These are phyloP conservation scores for Lepidurus couesii DNA, from an alignment of 1,140 invertebrate species.

Conservation along the genomic window DNA sequence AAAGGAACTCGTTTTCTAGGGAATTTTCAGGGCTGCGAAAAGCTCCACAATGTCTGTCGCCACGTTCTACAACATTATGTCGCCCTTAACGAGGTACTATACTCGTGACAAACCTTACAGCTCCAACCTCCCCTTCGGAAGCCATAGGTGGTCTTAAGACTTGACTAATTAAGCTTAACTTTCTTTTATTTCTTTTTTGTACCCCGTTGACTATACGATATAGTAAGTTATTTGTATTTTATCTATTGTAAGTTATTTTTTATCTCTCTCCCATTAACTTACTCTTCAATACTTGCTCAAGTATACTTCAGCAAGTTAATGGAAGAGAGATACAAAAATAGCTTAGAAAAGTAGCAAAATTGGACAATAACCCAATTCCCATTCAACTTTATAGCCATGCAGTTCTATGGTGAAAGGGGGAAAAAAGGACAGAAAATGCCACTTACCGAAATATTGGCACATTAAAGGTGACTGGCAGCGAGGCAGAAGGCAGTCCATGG, in stretches of 20 bases:
- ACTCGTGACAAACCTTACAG: conserved; percentile 2
- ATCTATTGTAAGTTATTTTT: background rate
- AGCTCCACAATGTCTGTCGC: background rate
- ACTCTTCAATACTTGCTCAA: too few relatives aligned
- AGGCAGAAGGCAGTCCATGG: background rate
- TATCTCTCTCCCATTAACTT: background rate
- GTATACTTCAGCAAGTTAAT: too few relatives aligned
- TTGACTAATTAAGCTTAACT: conserved; percentile 9
- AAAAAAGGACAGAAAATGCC: background rate
- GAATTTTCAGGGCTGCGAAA: background rate
- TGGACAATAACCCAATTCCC: too few relatives aligned
- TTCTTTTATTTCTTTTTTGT: background rate
- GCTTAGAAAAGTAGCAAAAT: too few relatives aligned
- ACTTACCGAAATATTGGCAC: conserved; percentile 4
- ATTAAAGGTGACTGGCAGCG: conserved; percentile 1
- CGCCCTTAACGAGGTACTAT: conserved; percentile 17
- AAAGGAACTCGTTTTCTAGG: background rate
- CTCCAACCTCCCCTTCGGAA: background rate
- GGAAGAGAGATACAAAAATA: too few relatives aligned
- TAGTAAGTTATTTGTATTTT: background rate
- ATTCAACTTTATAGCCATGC: too few relatives aligned
- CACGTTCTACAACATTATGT: background rate
- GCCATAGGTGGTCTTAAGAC: background rate
- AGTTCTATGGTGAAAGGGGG: background rate
- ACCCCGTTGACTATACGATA: background rate